Percentiles rank a stretch among this genome's conserved stretches.
Evolutionary conservation across 1,140 invertebrate species (phyloP).

Genomic region (Drosophila dunni): DNA sequence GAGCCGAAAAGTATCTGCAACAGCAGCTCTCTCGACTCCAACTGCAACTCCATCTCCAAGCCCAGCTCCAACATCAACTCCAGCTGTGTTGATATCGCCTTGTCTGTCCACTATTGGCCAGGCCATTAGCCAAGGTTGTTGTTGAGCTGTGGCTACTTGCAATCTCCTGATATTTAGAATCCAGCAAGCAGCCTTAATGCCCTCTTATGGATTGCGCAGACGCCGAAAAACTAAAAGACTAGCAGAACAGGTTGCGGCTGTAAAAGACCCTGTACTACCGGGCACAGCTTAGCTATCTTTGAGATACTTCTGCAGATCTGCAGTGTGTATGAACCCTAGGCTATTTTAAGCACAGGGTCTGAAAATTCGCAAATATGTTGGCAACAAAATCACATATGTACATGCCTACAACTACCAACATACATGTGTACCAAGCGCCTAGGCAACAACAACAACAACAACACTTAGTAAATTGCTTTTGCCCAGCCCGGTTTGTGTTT

Average conservation of each 20-base stretch:
- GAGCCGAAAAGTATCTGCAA: slow-evolving; percentile 16
- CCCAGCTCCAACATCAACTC: slow-evolving; percentile 14
- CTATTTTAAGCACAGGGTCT: too few species aligned
- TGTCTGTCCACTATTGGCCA: slow-evolving; percentile 60
- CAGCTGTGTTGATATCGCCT: slow-evolving; percentile 62
- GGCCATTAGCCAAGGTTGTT: slow-evolving; percentile 80
- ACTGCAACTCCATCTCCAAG: slow-evolving; percentile 23
- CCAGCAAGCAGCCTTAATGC: slow-evolving; percentile 61
- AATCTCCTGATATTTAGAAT: slow-evolving; percentile 61
- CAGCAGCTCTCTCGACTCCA: slow-evolving; percentile 1
- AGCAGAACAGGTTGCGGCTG: too few species aligned
- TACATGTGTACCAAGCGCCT: slow-evolving; percentile 30
- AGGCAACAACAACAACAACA: slow-evolving; percentile 34
- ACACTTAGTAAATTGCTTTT: slow-evolving; percentile 52
- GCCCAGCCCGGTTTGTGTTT: slow-evolving; percentile 55
- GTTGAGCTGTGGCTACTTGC: slow-evolving; percentile 60
- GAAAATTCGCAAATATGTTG: slow-evolving; percentile 76
- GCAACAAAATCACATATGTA: slow-evolving; percentile 52
- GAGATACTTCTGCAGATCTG: too few species aligned
- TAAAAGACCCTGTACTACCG: too few species aligned
- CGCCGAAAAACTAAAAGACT: slow-evolving; percentile 37
- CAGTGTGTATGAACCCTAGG: too few species aligned
- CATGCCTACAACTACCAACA: slow-evolving; percentile 7
- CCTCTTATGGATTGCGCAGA: slow-evolving; percentile 78
- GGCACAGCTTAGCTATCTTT: too few species aligned